phyloP scores from a whole-genome alignment of 2,888 invertebrate genomes.

The Euspilapteryx auroguttella region DNA sequence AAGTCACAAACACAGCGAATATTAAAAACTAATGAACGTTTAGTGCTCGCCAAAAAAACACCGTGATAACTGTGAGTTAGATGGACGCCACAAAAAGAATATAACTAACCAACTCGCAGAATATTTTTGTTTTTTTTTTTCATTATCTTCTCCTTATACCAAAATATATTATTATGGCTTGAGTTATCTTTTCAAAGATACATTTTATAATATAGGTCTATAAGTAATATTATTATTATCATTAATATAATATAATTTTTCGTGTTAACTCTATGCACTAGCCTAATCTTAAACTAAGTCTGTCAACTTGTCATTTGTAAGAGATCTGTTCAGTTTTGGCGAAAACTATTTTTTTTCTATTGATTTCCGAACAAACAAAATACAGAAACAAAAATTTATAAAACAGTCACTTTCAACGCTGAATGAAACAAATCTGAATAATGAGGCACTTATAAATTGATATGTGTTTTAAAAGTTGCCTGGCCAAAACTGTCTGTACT shows the following conservation, averaged over 20 bases:
- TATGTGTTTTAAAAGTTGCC: neutral
- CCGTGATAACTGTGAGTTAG: no score
- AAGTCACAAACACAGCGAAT: no score
- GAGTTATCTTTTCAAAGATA: constrained; percentile 50
- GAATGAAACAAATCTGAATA: no score
- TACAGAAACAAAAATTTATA: no score
- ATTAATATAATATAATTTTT: constrained; percentile 29
- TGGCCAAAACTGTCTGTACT: neutral
- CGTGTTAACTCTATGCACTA: constrained; percentile 39
- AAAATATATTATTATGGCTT: constrained; percentile 62
- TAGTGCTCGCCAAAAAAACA: no score
- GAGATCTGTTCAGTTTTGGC: constrained; percentile 12
- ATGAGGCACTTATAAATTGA: no score
- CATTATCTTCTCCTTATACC: constrained; percentile 46
- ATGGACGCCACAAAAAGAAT: no score
- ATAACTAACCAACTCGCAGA: no score
- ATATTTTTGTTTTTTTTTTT: no score
- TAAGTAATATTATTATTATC: constrained; percentile 15
- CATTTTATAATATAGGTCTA: constrained; percentile 31
- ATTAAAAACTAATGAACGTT: no score
- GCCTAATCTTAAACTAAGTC: constrained; percentile 52
- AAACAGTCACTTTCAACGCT: no score
- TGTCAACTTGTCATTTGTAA: constrained; percentile 37
- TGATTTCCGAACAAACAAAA: no score
- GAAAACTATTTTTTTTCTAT: neutral